These are phyloP conservation scores for Phengaris alcon DNA, from an alignment of 2,888 invertebrate genomes.

Conservation along the genomic window DNA sequence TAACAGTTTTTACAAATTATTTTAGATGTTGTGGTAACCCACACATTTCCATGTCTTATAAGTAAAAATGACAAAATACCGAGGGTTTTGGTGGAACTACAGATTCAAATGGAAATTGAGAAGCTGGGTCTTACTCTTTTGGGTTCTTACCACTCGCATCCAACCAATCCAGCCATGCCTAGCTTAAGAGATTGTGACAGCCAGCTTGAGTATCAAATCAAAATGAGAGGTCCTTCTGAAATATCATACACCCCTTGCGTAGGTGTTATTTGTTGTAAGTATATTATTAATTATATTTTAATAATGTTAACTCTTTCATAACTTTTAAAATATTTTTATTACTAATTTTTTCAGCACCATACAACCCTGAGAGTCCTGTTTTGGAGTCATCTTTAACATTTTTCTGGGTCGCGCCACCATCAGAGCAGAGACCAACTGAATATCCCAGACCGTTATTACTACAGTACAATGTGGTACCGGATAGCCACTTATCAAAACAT, in stretches of 20 bases:
- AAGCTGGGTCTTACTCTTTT: slow-evolving; percentile 89
- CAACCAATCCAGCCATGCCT: slow-evolving; percentile 91
- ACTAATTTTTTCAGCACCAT: slow-evolving; percentile 82
- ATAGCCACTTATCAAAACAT: slow-evolving; percentile 88
- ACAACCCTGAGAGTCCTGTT: slow-evolving; percentile 88
- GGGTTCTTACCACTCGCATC: slow-evolving; percentile 98
- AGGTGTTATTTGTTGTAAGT: slow-evolving; percentile 94
- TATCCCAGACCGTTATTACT: slow-evolving; percentile 95
- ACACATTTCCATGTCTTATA: slow-evolving; percentile 92
- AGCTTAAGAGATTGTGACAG: slow-evolving; percentile 93
- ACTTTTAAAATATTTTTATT: slow-evolving; percentile 29
- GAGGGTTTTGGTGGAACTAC: slow-evolving; percentile 86
- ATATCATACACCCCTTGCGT: slow-evolving; percentile 96
- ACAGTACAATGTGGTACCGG: slow-evolving; percentile 90
- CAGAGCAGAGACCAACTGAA: slow-evolving; percentile 93
- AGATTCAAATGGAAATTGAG: slow-evolving; percentile 91
- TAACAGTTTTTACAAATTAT: slow-evolving; percentile 37
- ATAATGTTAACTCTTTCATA: neutral
- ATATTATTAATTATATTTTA: neutral
- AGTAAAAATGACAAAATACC: slow-evolving; percentile 88
- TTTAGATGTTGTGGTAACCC: slow-evolving; percentile 90
- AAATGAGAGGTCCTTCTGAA: slow-evolving; percentile 94
- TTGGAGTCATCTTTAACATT: slow-evolving; percentile 90
- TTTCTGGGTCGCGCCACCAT: slow-evolving; percentile 98
- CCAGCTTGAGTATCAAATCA: slow-evolving; percentile 96